Conservation (phyloP, 2,113 vertebrate genomes). For the Hystrix cristata region DNA sequence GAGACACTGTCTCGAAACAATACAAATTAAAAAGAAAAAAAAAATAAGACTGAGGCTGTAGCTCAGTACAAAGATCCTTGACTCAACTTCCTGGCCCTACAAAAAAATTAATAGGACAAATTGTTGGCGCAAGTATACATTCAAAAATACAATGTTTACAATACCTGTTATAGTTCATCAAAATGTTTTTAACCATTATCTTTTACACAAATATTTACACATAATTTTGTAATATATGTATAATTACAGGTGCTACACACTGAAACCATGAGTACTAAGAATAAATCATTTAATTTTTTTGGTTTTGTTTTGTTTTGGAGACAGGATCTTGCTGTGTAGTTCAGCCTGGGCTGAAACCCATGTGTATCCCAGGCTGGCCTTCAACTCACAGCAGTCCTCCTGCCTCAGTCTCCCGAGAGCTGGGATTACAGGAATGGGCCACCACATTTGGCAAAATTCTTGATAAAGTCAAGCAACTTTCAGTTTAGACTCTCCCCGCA, state of each 20-base stretch:
- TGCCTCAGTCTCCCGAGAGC: neutral
- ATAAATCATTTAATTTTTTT: neutral
- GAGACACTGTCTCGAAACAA: neutral
- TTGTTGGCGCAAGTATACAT: neutral
- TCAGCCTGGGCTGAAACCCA: neutral
- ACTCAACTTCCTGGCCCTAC: neutral
- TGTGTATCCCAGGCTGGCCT: neutral
- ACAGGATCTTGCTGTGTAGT: neutral
- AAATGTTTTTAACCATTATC: neutral
- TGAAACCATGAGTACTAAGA: neutral
- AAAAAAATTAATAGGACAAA: conserved; percentile 1
- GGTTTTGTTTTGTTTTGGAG: neutral
- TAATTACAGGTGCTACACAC: neutral
- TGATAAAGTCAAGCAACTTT: neutral
- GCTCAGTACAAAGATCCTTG: too few species aligned
- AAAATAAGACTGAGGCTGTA: neutral
- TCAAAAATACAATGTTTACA: conserved; percentile 27
- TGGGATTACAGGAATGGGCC: neutral
- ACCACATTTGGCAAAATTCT: neutral
- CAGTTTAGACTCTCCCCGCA: neutral
- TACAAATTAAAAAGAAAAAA: neutral
- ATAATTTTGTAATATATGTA: neutral
- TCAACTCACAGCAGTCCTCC: neutral
- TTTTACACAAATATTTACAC: neutral
- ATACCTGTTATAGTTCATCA: neutral